Percentiles rank a stretch among this genome's conserved stretches.
Conservation (phyloP, 2,888 invertebrate genomes). For the Drosophila formosana region DNA sequence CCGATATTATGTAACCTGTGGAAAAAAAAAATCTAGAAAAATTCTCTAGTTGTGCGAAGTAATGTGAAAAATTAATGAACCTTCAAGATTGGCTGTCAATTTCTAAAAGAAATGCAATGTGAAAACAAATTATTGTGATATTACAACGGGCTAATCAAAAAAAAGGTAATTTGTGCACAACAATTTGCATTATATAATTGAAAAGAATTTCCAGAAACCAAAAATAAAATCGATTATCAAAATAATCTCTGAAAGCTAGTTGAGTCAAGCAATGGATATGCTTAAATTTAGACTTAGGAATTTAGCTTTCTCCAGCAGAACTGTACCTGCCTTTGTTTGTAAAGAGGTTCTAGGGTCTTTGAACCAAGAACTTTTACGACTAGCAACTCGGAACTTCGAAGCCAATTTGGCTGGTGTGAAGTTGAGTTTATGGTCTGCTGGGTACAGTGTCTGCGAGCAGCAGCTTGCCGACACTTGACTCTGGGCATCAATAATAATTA, state of each 20-base stretch:
- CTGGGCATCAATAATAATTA: conserved; percentile 19
- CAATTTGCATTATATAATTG: background rate
- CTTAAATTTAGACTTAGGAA: background rate
- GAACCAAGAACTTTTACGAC: background rate
- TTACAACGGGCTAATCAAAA: background rate
- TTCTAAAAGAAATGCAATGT: conserved; percentile 28
- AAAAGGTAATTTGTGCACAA: conserved; percentile 48
- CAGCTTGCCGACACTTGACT: conserved; percentile 26
- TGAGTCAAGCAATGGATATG: background rate
- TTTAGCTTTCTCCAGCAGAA: background rate
- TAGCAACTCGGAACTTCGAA: background rate
- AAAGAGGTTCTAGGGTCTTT: conserved; percentile 2
- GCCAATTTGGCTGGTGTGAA: conserved; percentile 10
- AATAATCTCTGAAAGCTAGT: background rate
- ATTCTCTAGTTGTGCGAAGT: conserved; percentile 5
- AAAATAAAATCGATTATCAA: background rate
- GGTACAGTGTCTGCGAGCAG: conserved; percentile 27
- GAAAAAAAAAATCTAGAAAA: conserved; percentile 9
- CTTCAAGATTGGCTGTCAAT: conserved; percentile 40
- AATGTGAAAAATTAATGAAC: conserved; percentile 12
- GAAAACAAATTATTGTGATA: conserved; percentile 44
- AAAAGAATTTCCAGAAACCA: background rate
- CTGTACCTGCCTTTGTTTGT: conserved; percentile 15
- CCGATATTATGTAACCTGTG: conserved; percentile 53
- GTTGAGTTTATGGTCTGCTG: conserved; percentile 33